phyloP scores from a whole-genome alignment of 2,113 vertebrate species.

The Eudyptes chrysolophus region DNA sequence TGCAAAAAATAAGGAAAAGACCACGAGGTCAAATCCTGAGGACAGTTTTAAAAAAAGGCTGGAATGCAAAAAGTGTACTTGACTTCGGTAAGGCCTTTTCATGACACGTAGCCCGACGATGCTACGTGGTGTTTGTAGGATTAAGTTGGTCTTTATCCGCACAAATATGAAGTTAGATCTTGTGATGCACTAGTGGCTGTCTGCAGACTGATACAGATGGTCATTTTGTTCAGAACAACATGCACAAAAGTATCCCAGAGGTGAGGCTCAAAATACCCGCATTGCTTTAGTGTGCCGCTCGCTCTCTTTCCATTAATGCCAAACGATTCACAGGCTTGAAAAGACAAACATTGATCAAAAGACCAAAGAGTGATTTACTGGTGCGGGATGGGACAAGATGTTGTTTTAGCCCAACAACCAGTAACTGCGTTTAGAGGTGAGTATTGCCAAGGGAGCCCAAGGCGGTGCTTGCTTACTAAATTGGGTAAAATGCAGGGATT shows the following conservation, averaged over 20 bases:
- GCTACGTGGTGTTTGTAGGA: neutral
- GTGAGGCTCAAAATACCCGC: constrained; percentile 1
- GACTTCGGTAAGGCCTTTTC: neutral
- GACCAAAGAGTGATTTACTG: neutral
- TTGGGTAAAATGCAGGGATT: constrained; percentile 77
- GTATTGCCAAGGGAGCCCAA: constrained; percentile 61
- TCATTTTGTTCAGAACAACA: neutral
- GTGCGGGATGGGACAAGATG: neutral
- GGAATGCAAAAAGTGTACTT: neutral
- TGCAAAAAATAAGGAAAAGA: neutral
- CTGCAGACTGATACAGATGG: neutral
- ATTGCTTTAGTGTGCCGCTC: neutral
- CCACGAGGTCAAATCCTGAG: neutral
- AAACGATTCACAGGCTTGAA: constrained; percentile 16
- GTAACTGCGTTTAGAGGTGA: constrained; percentile 43
- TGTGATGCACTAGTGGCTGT: neutral
- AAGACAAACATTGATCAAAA: constrained; percentile 15
- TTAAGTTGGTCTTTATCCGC: neutral
- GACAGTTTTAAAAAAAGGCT: neutral
- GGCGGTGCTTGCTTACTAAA: constrained; percentile 67
- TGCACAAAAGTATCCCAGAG: neutral
- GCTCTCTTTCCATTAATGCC: neutral
- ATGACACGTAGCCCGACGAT: accelerated
- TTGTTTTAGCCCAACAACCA: constrained; percentile 55
- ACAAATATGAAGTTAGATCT: neutral